Evolutionary conservation across 2,797 vertebrate genomes (phyloP).

Genomic region (Amniataba percoides): DNA sequence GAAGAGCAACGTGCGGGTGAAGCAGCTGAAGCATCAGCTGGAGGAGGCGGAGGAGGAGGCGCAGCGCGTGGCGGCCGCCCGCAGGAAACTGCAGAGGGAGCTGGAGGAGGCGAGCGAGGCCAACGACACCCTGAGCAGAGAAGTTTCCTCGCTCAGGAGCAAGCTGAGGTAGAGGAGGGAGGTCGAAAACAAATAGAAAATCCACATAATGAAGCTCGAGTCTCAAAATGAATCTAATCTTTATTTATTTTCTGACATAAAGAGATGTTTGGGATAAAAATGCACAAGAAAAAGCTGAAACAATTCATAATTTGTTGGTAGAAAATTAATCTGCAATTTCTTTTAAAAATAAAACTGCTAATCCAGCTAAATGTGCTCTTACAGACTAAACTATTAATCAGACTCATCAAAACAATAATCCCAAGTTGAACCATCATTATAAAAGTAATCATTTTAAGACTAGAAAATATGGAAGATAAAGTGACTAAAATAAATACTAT

Average conservation of each 20-base stretch:
- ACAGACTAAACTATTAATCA: no score
- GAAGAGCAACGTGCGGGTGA: constrained; percentile 89
- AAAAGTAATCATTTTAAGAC: no score
- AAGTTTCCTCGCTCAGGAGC: constrained; percentile 90
- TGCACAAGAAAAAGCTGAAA: background rate
- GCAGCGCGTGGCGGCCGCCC: constrained; percentile 91
- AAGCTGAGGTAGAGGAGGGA: constrained; percentile 90
- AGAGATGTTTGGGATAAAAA: background rate
- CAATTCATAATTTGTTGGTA: no score
- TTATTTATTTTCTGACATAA: background rate
- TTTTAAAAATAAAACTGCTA: no score
- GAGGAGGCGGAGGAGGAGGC: constrained; percentile 97
- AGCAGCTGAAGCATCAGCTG: constrained; percentile 96
- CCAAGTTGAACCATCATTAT: no score
- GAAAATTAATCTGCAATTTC: background rate
- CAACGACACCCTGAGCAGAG: constrained; percentile 90
- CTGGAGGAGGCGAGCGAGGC: constrained; percentile 94
- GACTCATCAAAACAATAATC: no score
- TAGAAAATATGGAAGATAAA: no score
- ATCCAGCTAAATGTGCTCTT: no score
- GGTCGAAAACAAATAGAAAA: no score
- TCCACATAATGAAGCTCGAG: no score
- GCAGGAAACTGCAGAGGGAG: constrained; percentile 96
- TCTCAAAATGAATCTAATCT: no score
- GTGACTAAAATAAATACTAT: no score